A percentile compares a stretch with the other conserved stretches of the same genome.
phyloP scores from a whole-genome alignment of 1,140 invertebrate species.

The Drosophila littoralis region DNA sequence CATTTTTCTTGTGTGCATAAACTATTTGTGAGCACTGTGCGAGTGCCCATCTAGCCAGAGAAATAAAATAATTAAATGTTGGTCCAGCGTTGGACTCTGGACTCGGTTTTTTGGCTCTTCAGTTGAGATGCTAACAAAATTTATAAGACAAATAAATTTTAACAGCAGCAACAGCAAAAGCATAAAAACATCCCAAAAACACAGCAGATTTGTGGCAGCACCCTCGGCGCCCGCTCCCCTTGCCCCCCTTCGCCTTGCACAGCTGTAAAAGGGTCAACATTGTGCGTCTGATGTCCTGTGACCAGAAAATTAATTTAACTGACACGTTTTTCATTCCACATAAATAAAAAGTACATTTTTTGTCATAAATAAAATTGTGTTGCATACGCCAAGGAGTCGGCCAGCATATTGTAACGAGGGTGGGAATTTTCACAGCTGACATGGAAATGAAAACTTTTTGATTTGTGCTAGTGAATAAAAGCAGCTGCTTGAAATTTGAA shows the following conservation, averaged over 20 bases:
- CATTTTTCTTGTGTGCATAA: conserved; percentile 35
- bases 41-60: conserved; percentile 1
- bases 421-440: neutral
- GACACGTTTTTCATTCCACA: conserved; percentile 41
- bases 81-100: conserved; percentile 7
- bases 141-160: conserved; percentile 55
- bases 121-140: conserved; percentile 38
- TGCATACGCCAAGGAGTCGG: conserved; percentile 34
- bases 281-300: conserved; percentile 22
- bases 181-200: conserved; percentile 25
- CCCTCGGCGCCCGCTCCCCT: neutral
- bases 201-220: conserved; percentile 43
- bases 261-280: conserved; percentile 41
- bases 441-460: conserved; percentile 11
- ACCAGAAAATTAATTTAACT: conserved; percentile 54
- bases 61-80: conserved; percentile 54
- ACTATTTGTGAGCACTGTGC: conserved; percentile 42
- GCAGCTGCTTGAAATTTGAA: neutral
- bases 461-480: neutral
- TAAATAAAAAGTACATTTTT: conserved; percentile 28
- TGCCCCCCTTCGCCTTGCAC: neutral
- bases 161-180: conserved; percentile 24
- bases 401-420: neutral
- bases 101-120: conserved; percentile 21
- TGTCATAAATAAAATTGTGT: conserved; percentile 39